Conservation (phyloP, 2,797 vertebrate species). For the Eulemur rubriventer region DNA sequence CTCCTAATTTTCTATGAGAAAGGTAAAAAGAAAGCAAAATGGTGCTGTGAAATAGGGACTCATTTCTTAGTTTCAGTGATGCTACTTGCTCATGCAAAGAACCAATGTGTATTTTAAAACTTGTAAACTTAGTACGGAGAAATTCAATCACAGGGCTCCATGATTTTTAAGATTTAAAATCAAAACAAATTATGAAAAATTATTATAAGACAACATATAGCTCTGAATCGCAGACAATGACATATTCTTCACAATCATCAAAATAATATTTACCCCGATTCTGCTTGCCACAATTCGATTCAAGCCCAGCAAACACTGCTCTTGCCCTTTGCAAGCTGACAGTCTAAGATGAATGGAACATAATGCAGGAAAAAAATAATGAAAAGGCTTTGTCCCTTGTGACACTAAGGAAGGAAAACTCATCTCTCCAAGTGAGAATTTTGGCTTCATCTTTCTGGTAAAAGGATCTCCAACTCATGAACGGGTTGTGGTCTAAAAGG, state of each 20-base stretch:
- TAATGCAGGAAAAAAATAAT: not conserved
- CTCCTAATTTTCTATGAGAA: not conserved
- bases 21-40: not conserved
- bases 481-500: not conserved
- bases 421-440: not conserved
- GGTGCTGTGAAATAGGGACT: not conserved
- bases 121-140: not conserved
- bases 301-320: not conserved
- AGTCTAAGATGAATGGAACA: conserved; percentile 26
- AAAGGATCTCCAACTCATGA: not conserved
- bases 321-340: conserved; percentile 28
- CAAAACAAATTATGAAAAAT: conserved; percentile 23
- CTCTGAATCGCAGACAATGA: not conserved
- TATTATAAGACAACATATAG: not conserved
- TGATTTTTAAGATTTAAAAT: conserved; percentile 42
- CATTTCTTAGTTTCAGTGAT: not conserved
- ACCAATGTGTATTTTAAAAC: not conserved
- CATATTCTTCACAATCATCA: not conserved
- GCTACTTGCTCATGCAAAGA: conserved; percentile 6
- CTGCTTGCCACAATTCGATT: not conserved
- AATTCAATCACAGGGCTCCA: not conserved
- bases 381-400: conserved; percentile 14
- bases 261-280: conserved; percentile 4
- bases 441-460: not conserved
- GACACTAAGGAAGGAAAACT: conserved; percentile 18